A percentile compares a stretch with the other conserved stretches of the same genome.
These are phyloP conservation scores for Trichomycterus rosablanca DNA, from an alignment of 2,113 vertebrate species.

Conservation along the genomic window DNA sequence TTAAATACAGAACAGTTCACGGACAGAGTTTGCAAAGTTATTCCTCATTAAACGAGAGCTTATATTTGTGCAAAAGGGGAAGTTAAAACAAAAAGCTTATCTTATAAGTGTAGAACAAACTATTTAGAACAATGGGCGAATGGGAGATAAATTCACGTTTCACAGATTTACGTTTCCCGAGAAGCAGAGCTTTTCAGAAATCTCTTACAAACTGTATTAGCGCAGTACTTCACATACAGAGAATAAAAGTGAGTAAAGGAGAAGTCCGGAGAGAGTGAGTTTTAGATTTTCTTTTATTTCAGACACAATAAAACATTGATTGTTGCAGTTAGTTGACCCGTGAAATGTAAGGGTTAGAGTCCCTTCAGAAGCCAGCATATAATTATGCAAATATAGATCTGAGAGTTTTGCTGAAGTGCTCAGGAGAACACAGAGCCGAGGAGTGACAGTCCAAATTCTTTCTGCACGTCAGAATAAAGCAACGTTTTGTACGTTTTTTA, in stretches of 20 bases:
- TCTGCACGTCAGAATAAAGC: slow-evolving; percentile 53
- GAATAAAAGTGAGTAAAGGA: slow-evolving; percentile 9
- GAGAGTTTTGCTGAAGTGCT: slow-evolving; percentile 93
- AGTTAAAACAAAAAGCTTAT: too few species aligned
- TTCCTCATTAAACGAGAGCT: too few species aligned
- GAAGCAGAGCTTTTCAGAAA: background rate
- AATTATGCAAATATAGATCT: slow-evolving; percentile 99
- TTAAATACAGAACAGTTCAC: too few species aligned
- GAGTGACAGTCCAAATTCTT: slow-evolving; percentile 67
- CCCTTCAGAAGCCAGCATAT: slow-evolving; percentile 99
- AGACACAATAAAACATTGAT: slow-evolving; percentile 95
- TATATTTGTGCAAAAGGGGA: too few species aligned
- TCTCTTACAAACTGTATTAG: background rate
- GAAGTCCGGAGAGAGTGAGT: slow-evolving; percentile 38
- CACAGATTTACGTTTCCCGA: too few species aligned
- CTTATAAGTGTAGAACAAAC: too few species aligned
- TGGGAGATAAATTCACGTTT: too few species aligned
- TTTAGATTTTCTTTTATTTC: slow-evolving; percentile 79
- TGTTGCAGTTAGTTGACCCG: slow-evolving; percentile 98
- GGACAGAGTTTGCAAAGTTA: too few species aligned
- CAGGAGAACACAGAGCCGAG: slow-evolving; percentile 65
- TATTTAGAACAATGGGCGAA: too few species aligned
- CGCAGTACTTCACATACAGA: slow-evolving; percentile 1
- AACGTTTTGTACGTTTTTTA: too few species aligned
- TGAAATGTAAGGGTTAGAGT: slow-evolving; percentile 98